phyloP scores from a whole-genome alignment of 2,797 vertebrate species.

The Coreius guichenoti region DNA sequence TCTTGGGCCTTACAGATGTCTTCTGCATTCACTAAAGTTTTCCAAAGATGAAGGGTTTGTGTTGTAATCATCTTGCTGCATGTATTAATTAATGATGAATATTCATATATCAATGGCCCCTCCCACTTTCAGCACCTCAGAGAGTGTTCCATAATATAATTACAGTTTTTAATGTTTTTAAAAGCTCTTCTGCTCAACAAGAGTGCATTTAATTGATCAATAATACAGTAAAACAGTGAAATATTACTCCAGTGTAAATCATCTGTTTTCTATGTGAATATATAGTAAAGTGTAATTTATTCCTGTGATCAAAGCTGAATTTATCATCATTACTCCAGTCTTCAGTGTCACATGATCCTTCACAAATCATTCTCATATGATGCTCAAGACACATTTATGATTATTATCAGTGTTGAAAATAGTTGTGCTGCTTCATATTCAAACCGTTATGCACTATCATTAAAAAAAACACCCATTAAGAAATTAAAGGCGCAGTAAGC shows the following conservation, averaged over 20 bases:
- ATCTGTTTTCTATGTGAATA: neutral
- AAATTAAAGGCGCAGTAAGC: no score
- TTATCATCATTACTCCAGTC: neutral
- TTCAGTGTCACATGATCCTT: neutral
- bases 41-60: neutral
- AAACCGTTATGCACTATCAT: no score
- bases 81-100: neutral
- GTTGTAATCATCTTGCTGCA: neutral
- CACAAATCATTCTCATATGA: neutral
- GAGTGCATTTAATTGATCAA: neutral
- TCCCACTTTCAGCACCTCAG: neutral
- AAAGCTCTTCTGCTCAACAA: neutral
- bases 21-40: neutral
- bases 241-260: rapidly evolving
- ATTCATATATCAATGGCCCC: neutral
- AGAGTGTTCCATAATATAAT: neutral
- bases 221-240: neutral
- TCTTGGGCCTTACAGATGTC: neutral
- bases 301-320: no score
- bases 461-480: no score
- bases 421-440: no score
- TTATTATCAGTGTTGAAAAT: no score
- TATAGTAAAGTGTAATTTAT: neutral
- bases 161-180: neutral
- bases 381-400: no score